Evolutionary conservation across 2,113 vertebrate genomes (phyloP).

Genomic region (Bettongia penicillata): DNA sequence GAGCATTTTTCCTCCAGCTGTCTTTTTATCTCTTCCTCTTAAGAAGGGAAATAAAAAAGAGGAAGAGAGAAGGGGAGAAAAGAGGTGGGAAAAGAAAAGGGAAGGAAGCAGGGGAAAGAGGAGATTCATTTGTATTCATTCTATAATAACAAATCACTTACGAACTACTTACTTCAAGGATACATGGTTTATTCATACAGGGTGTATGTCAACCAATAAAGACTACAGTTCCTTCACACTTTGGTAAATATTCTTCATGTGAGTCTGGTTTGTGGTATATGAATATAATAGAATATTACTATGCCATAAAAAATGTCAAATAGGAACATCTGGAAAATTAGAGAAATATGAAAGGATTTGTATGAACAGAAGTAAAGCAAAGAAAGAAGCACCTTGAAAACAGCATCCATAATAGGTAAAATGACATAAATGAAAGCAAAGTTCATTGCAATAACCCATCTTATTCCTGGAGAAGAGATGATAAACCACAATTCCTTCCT

Average conservation of each 20-base stretch:
- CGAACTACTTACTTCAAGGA: background rate
- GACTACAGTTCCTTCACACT: background rate
- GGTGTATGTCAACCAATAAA: background rate
- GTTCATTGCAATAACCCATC: background rate
- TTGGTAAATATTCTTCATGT: background rate
- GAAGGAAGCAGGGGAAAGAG: background rate
- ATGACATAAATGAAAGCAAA: background rate
- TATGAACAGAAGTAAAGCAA: background rate
- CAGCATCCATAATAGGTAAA: background rate
- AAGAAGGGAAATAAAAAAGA: background rate
- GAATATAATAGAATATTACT: background rate
- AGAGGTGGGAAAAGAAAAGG: background rate
- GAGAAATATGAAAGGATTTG: background rate
- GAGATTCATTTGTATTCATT: background rate
- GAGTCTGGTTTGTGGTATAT: background rate
- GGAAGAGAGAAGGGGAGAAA: too few relatives aligned
- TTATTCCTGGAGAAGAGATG: background rate
- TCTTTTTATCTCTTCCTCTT: background rate
- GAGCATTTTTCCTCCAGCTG: background rate
- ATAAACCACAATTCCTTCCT: background rate
- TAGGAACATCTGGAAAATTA: background rate
- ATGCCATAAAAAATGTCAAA: background rate
- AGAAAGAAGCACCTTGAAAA: background rate
- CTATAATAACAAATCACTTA: background rate
- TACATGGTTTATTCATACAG: background rate